phyloP scores from a whole-genome alignment of 2,888 invertebrate genomes.

The Anaspis maculata region DNA sequence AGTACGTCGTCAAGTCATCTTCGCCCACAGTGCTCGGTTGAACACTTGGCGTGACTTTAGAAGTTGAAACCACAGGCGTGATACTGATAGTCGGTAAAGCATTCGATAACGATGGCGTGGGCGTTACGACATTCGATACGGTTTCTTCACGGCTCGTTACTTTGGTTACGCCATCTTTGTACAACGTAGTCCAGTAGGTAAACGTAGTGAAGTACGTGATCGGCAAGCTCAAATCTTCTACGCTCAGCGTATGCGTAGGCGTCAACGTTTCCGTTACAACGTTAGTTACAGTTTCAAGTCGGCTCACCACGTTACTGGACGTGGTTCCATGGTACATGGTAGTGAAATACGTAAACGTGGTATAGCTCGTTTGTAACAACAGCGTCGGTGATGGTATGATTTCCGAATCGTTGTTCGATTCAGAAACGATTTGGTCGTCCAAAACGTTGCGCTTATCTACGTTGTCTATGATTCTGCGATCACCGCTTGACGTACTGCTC shows the following conservation, averaged over 20 bases:
- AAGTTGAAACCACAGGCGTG: constrained; percentile 16
- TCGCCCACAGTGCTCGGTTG: constrained; percentile 43
- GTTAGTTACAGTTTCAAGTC: constrained; percentile 81
- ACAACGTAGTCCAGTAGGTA: constrained; percentile 87
- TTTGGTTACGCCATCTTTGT: constrained; percentile 75
- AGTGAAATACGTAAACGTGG: constrained; percentile 85
- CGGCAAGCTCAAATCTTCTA: constrained; percentile 61
- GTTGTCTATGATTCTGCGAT: constrained; percentile 55
- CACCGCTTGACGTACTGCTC: constrained; percentile 68
- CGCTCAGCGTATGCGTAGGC: constrained; percentile 56
- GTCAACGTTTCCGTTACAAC: constrained; percentile 77
- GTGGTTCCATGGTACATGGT: constrained; percentile 79
- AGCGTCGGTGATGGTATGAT: constrained; percentile 73
- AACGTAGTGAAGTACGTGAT: constrained; percentile 87
- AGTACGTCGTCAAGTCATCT: constrained; percentile 58
- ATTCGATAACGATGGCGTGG: constrained; percentile 53
- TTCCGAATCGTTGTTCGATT: constrained; percentile 75
- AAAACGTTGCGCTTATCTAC: constrained; percentile 51
- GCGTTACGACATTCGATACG: constrained; percentile 76
- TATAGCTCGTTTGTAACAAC: constrained; percentile 74
- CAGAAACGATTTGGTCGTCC: constrained; percentile 82
- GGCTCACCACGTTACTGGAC: constrained; percentile 69
- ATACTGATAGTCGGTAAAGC: constrained; percentile 48
- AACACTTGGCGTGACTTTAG: constrained; percentile 19
- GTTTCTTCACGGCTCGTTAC: constrained; percentile 85